Evolutionary conservation across 2,888 invertebrate species (phyloP).

Genomic region (Protophormia terraenovae): DNA sequence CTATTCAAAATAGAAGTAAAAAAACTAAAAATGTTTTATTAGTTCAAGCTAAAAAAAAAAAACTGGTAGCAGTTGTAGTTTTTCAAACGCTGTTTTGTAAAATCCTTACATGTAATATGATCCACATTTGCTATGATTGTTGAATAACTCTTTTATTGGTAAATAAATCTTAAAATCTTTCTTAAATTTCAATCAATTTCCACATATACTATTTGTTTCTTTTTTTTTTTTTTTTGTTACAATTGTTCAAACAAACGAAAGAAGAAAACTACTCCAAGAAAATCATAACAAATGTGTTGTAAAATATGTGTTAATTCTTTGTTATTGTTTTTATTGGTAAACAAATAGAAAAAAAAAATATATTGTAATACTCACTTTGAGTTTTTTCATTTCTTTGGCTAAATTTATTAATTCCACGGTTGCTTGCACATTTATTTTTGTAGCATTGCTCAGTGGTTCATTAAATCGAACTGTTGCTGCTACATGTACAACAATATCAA

Average conservation of each 20-base stretch:
- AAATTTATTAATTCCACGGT: conserved; percentile 85
- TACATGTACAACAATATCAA: conserved; percentile 89
- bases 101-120: conserved; percentile 36
- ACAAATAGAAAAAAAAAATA: background rate
- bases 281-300: conserved; percentile 2
- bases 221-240: background rate
- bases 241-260: background rate
- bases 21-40: no score
- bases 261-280: background rate
- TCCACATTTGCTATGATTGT: background rate
- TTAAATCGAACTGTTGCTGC: conserved; percentile 94
- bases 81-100: no score
- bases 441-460: conserved; percentile 86
- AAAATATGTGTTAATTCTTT: conserved; percentile 34
- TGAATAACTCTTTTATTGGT: background rate
- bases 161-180: conserved; percentile 18
- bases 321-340: background rate
- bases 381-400: conserved; percentile 84
- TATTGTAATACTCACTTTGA: conserved; percentile 82
- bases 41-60: no score
- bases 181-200: conserved; percentile 4
- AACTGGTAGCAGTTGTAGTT: no score
- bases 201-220: background rate
- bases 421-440: conserved; percentile 87
- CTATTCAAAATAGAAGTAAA: no score